Base-by-base conservation (phyloP, 2,113 vertebrate species). In the Pica pica region DNA sequence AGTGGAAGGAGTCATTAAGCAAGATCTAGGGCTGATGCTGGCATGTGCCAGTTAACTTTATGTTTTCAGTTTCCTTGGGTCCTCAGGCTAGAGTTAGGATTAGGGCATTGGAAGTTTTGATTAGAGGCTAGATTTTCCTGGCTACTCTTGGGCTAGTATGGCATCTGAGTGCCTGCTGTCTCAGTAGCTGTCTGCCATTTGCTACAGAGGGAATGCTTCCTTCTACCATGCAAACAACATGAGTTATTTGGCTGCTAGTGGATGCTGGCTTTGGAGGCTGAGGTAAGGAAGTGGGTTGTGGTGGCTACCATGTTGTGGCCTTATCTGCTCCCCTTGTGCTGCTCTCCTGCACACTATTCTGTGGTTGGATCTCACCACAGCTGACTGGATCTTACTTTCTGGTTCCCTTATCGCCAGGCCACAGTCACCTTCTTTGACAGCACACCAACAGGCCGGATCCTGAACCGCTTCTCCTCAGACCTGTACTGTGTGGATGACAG, bases 401-500 rank as follows among this genome's bases (percentile, higher is more conserved):
- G 49, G 4, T 88, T 95, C 16, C 50, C 44, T 59, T 52, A 23
- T 50, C 94, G 23, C 37, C 93, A 99, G 99, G 98, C 98, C 42
- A 99, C 99, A 0, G 96, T 99, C 96, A 97, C 97, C 13, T 99
- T 99, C 98, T 99, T 99, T 53, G 98, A 99, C 95, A 98, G 96
- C 73, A 99, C 99, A 1, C 99, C 99, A 8, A 93, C 96, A 19
- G 99, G 99, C 27, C 98, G 98, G 13, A 97, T 99, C 63, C 97
- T 99, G 24, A 99, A 99, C 97, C 99, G 99, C 57, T 99, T 99
- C 95, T 99, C 99, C n/a, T 99, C 99, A 0, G 99, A 99, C 42
- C 75, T 99, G 81, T 99, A 99, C 97, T 98, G 97, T 4, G 98
- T 98, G 33, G 99, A 99, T 35, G 98, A 99, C 97, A 98, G 96